Evolutionary conservation across 2,797 vertebrate genomes (phyloP), one percentile per base, ranked within the genome.

Genomic region (Smutsia gigantea): DNA sequence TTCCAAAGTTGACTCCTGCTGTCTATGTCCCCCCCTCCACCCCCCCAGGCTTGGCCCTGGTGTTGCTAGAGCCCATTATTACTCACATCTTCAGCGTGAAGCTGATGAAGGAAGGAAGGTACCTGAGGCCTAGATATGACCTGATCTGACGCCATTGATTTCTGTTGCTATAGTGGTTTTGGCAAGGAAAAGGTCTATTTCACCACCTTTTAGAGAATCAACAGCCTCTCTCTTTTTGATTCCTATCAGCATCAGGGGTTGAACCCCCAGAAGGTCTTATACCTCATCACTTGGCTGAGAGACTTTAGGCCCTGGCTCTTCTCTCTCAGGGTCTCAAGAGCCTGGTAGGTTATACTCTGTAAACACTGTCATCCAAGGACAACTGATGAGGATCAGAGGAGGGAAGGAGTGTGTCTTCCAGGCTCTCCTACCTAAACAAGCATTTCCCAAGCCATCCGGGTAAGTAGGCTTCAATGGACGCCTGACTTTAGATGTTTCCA

Each of bases 221-320:
- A 85, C 37, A 49, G 37, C 4, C 29, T 68, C 27, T 77, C 6
- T 72, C 8, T 57, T 77, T 39, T 18, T 57, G 31, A 25, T 4
- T 93, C 63, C 49, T 83, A 7, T 78, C 18, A 90, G 27, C 25
- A 75, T 21, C 34, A 81, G 64, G 6, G 34, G 12, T n/a, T 92
- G 14, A 79, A 69, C 2, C 78, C 8, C 18, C 11, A 51, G 15
- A 37, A 23, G 4, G 7, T 61, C n/a, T 77, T 39, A 11, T 17
- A 37, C 1, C 2, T 7, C 12, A 25, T 55, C 55, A n/a, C 19
- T 59, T 37, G 39, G 19, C 34, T 95, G 39, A 69, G 23, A 25
- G 2, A 39, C 7, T 68, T 87, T 0, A 1, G 59, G n/a, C 25
- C 77, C 89, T 42, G 37, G 3, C 39, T 74, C 64, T 39, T 85